phyloP scores from a whole-genome alignment of 2,797 vertebrate genomes.

The Anguilla anguilla region DNA sequence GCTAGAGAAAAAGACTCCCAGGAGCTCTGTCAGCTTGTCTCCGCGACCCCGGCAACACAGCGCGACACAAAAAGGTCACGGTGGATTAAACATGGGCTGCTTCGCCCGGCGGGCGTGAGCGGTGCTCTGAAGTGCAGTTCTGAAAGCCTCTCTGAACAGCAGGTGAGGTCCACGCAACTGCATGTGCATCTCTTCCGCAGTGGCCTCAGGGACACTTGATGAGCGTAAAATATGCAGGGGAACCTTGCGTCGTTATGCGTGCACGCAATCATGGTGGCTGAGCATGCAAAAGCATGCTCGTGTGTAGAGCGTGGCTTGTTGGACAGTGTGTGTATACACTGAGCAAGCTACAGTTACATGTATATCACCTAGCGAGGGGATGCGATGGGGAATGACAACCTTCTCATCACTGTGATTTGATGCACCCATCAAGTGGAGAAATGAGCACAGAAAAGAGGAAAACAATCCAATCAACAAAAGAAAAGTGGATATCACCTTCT shows the following conservation, averaged over 20 bases:
- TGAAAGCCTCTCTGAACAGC: not conserved
- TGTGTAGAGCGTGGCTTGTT: not conserved
- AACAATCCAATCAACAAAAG: not conserved
- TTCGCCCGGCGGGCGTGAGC: not conserved
- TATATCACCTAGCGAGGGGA: not conserved
- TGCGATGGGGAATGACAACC: not conserved
- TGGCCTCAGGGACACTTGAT: not conserved
- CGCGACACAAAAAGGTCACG: constrained; percentile 18
- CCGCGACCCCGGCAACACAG: not conserved
- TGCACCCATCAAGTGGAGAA: not conserved
- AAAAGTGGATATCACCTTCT: not conserved
- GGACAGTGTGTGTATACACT: not conserved
- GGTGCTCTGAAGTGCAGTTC: not conserved
- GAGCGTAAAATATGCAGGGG: not conserved
- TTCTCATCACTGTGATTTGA: not conserved
- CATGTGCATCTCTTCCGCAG: not conserved
- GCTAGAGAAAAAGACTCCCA: constrained; percentile 10
- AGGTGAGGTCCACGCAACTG: not conserved
- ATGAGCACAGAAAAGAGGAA: not conserved
- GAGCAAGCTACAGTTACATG: not conserved
- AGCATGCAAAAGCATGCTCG: not conserved
- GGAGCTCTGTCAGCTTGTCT: constrained; percentile 5
- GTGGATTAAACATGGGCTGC: not conserved
- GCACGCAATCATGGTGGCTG: not conserved
- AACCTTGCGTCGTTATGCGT: not conserved